Base-by-base conservation (phyloP, 2,888 invertebrate genomes). In the Cybosia mesomella region DNA sequence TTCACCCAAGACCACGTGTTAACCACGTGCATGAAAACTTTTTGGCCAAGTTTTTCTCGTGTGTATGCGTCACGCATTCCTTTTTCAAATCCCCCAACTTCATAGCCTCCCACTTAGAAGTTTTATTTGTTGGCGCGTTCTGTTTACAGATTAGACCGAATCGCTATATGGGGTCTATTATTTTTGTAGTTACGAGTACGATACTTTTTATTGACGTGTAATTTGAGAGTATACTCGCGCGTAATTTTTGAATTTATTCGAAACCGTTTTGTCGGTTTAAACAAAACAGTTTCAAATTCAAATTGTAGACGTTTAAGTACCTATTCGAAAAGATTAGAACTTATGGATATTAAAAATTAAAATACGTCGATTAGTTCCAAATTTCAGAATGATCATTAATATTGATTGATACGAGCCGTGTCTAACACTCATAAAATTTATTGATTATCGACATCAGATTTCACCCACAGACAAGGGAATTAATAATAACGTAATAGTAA, bases 1-100 rank as follows among this genome's bases (percentile, higher is more conserved):
- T 94, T 94, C 90, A 87, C 89, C 86, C 90, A 91, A 92, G 92
- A 92, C 92, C 94, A 94, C 94, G 94, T 94, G 94, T 87, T 87
- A 77, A 85, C 83, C 93, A 92, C 92, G 92, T 94, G 94, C 88
- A 87, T 89, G 85, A 75, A 89, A 91, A 92, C 89, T 90, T 93
- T 92, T 89, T 83, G 81, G 72, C 70, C 74, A 90, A 90, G 86
- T 90, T 92, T 91, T 89, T 84, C 88, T 83, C 82, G 79, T 77
- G 71, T 77, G 75, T 72, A 62, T 69, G 69, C 71, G 67, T 68
- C 73, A 65, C 79, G 72, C 76, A 77, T 75, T 77, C 76, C 71
- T 77, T 79, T 79, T 83, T 79, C 70, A 54, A 43, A 63, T 64
- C 61, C 43, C 59, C 68, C 69, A 64, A 66, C 74, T 68, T 71